Conservation (phyloP, 2,113 vertebrate species). For the Anguilla japonica region DNA sequence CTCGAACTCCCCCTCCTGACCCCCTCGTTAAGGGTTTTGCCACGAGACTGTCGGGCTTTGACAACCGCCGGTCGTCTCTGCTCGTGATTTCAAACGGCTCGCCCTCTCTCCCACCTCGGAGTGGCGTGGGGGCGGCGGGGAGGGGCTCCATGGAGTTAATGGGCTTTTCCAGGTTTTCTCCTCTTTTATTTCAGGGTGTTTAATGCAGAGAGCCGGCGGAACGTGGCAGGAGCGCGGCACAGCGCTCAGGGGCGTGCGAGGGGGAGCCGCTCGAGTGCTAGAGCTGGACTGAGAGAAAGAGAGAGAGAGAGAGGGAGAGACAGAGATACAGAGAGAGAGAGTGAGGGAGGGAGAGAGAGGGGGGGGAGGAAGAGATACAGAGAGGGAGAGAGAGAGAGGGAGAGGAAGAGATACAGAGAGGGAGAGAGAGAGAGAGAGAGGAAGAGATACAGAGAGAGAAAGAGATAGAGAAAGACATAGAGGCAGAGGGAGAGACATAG, state of each 20-base stretch:
- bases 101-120: conserved; percentile 21
- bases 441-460: neutral
- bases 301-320: too few relatives aligned
- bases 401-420: conserved; percentile 7
- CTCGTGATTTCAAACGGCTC: conserved; percentile 36
- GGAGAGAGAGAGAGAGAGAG: neutral
- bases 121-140: conserved; percentile 19
- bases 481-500: neutral
- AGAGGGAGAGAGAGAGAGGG: neutral
- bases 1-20: conserved; percentile 29
- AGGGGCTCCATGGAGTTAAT: conserved; percentile 41
- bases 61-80: conserved; percentile 10
- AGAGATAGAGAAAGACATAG: neutral
- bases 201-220: conserved; percentile 10
- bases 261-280: conserved; percentile 24
- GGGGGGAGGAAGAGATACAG: too few relatives aligned
- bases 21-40: conserved; percentile 38
- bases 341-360: too few relatives aligned
- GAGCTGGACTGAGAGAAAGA: neutral
- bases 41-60: conserved; percentile 9
- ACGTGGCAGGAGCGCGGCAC: conserved; percentile 23
- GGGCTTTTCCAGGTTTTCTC: conserved; percentile 26
- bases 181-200: conserved; percentile 1
- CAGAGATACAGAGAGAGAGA: too few relatives aligned
- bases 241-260: conserved; percentile 1